Conservation (phyloP, 2,113 vertebrate species). For the Coreoperca whiteheadi region DNA sequence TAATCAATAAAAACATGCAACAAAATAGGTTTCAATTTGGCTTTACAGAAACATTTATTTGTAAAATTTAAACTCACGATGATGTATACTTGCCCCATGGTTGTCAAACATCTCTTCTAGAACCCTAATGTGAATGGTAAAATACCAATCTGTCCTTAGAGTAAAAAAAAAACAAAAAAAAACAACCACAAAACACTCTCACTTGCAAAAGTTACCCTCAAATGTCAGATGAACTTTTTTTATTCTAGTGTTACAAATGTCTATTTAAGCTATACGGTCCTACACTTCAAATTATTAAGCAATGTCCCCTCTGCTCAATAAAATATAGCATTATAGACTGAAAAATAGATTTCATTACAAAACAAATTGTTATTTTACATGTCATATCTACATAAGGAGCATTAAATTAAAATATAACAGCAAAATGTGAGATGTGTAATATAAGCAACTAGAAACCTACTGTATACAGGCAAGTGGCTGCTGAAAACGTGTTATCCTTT, state of each 20-base stretch:
- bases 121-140: slow-evolving; percentile 10
- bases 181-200: no score
- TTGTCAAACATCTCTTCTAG: slow-evolving; percentile 23
- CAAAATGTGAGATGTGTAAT: slow-evolving; percentile 46
- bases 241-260: slow-evolving; percentile 53
- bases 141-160: slow-evolving; percentile 19
- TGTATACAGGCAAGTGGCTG: slow-evolving; percentile 30
- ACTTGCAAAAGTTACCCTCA: slow-evolving; percentile 23
- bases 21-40: background rate
- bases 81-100: slow-evolving; percentile 6
- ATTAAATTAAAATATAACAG: slow-evolving; percentile 70
- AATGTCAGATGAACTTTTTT: slow-evolving; percentile 1
- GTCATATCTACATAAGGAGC: slow-evolving; percentile 66
- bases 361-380: slow-evolving; percentile 65
- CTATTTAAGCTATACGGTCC: slow-evolving; percentile 5
- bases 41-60: slow-evolving; percentile 61
- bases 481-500: slow-evolving; percentile 33
- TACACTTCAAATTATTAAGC: background rate
- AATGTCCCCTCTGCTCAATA: slow-evolving; percentile 31
- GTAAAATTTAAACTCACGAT: slow-evolving; percentile 29
- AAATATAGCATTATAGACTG: slow-evolving; percentile 46
- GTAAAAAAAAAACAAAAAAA: slow-evolving; percentile 17
- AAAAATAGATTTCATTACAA: slow-evolving; percentile 69
- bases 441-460: slow-evolving; percentile 47
- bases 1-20: background rate